These are phyloP conservation scores for Palythoa grandis DNA, from an alignment of 92 coral and sea anemone species.

Conservation along the genomic window DNA sequence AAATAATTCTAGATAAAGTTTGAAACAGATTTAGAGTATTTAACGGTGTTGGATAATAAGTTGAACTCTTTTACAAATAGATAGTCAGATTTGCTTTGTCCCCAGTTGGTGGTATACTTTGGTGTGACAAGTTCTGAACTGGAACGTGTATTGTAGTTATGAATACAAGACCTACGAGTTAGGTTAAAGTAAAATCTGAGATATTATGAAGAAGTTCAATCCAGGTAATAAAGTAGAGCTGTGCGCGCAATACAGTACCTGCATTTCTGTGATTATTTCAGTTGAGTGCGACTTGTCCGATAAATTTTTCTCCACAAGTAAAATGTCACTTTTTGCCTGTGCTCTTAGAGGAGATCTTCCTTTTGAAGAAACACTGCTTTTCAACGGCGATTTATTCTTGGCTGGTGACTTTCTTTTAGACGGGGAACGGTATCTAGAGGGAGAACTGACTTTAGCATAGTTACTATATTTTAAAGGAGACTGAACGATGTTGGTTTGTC, in stretches of 20 bases:
- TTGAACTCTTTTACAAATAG: no score
- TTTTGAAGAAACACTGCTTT: constrained; percentile 1
- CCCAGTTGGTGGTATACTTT: no score
- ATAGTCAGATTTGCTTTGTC: no score
- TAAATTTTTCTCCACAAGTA: neutral
- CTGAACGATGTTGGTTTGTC: neutral
- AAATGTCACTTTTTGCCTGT: neutral
- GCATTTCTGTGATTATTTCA: neutral
- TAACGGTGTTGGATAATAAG: no score
- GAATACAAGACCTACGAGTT: no score
- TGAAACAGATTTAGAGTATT: no score
- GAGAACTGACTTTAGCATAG: constrained; percentile 9
- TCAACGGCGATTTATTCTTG: constrained; percentile 19
- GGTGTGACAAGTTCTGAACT: no score
- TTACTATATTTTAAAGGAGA: constrained; percentile 1
- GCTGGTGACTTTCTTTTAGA: constrained; percentile 13
- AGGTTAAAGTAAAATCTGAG: no score
- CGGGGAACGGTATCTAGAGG: constrained; percentile 13
- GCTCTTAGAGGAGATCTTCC: constrained; percentile 5
- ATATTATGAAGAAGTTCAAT: no score
- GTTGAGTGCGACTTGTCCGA: neutral
- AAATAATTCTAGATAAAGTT: no score
- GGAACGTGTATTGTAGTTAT: no score
- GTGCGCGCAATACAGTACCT: neutral
- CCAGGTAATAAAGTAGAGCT: no score